Base-by-base conservation (phyloP, 2,113 vertebrate species). In the Charina bottae region DNA sequence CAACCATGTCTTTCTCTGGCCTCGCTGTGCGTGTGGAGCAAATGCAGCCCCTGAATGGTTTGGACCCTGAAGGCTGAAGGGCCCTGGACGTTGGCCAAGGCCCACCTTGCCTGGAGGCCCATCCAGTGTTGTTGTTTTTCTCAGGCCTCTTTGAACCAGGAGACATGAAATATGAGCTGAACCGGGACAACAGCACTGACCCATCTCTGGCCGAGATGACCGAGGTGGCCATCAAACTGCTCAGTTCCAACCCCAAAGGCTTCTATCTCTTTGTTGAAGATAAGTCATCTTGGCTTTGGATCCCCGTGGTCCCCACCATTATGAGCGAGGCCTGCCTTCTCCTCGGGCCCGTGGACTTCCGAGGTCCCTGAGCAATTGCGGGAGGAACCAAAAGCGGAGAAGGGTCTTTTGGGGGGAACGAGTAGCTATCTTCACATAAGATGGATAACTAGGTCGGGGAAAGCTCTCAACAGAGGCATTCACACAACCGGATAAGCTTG, bases 231-330 rank as follows among this genome's bases (percentile, higher is more conserved):
- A 97, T 99, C 93, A 95, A 92, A 13, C 96, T 99, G 93, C 98
- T 99, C 23, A 98, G 96, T 95, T 98, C 98, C 94, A 99, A 99
- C 92, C 97, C 98, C 9, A 97, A 93, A 0, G 99, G 99, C 89
- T 99, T 98, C 94, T 99, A 98, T 93, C 98, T 99, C 92, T 99
- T 99, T 53, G 99, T 99, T 92, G 99, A 99, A 98, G 99, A 97
- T 99, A 96, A 98, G 98, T 97, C 0, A 0, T 58, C 56, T 86
- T 1, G 0, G 0, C 6, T 49, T 7, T 49, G 2, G 49, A 49
- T 6, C 49, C 4, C 49, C 2, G 2, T 49, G 49, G 15, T 19
- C 68, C n/a, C 68, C 33, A 9, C 17, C 17, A 21, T 8, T n/a
- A 78, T 37, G 72, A 37, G 33, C 1, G 13, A 72, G 15, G 13